These are phyloP conservation scores for Entomobrya proxima DNA, from an alignment of 2,888 invertebrate species.

Conservation along the genomic window DNA sequence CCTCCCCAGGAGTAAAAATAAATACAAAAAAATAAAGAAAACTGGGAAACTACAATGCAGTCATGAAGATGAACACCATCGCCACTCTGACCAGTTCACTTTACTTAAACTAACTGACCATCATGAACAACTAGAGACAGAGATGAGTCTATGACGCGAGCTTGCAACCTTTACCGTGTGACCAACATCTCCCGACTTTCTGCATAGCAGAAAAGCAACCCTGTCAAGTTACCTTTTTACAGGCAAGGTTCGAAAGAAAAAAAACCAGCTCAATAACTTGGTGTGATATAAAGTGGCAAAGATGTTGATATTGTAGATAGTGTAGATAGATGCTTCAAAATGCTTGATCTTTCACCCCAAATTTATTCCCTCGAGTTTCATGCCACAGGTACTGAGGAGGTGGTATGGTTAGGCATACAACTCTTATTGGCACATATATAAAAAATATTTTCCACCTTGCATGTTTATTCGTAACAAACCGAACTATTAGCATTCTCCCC, in stretches of 20 bases:
- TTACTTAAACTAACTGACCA: constrained; percentile 67
- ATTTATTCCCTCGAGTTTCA: constrained; percentile 23
- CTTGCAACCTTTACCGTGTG: background rate
- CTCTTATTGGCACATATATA: constrained; percentile 22
- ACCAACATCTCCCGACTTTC: constrained; percentile 37
- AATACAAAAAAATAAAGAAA: background rate
- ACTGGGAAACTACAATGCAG: constrained; percentile 22
- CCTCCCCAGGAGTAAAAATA: constrained; percentile 1
- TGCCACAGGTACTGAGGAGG: background rate
- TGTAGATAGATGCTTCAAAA: background rate
- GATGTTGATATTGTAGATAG: background rate
- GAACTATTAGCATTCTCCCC: constrained; percentile 23
- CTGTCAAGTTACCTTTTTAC: constrained; percentile 6
- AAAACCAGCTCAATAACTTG: constrained; percentile 37
- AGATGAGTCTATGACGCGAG: constrained; percentile 25
- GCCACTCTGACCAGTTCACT: constrained; percentile 51
- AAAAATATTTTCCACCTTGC: background rate
- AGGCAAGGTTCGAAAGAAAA: background rate
- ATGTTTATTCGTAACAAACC: background rate
- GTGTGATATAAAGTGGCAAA: background rate
- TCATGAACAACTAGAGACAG: constrained; percentile 43
- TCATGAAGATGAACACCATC: background rate
- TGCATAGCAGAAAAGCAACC: constrained; percentile 23
- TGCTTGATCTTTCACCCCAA: constrained; percentile 50
- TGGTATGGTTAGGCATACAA: background rate